These are phyloP conservation scores for Trididemnum nubilum DNA, from an alignment of 23 tunicate species.

Conservation along the genomic window DNA sequence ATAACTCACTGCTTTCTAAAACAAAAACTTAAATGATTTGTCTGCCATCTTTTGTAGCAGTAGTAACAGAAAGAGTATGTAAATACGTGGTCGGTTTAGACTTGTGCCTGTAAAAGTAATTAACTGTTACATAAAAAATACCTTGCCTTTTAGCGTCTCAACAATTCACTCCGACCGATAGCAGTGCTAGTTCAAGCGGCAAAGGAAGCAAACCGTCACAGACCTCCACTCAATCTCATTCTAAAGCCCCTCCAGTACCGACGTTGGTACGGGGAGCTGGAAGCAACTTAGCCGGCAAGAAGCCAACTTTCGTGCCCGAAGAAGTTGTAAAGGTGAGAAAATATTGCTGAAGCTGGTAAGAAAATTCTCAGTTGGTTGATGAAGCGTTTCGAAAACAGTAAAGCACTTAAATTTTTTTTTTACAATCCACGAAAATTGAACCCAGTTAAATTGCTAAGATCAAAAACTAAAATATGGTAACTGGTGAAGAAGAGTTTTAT, in stretches of 20 bases:
- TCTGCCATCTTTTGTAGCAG: too few relatives aligned
- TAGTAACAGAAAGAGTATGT: too few relatives aligned
- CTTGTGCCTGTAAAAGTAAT: too few relatives aligned
- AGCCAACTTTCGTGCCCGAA: slow-evolving; percentile 70
- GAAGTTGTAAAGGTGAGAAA: slow-evolving; percentile 72
- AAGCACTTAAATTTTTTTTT: background rate
- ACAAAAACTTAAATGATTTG: too few relatives aligned
- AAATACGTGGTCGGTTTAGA: too few relatives aligned
- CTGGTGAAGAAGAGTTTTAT: too few relatives aligned
- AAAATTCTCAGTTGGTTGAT: too few relatives aligned
- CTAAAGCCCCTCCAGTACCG: slow-evolving; percentile 81
- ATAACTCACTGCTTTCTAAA: too few relatives aligned
- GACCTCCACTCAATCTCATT: background rate
- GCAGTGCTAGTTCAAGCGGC: background rate
- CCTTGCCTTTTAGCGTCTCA: background rate
- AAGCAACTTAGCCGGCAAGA: slow-evolving; percentile 81
- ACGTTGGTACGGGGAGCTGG: slow-evolving; percentile 73
- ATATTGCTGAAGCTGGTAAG: too few relatives aligned
- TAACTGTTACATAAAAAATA: too few relatives aligned
- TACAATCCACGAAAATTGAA: background rate
- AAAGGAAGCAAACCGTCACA: slow-evolving; percentile 28
- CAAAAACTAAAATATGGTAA: too few relatives aligned
- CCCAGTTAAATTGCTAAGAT: background rate
- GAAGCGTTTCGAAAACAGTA: background rate
- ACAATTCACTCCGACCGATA: background rate